These are phyloP conservation scores for Dynastes hyllus DNA, from an alignment of 2,888 invertebrate species.

Conservation along the genomic window DNA sequence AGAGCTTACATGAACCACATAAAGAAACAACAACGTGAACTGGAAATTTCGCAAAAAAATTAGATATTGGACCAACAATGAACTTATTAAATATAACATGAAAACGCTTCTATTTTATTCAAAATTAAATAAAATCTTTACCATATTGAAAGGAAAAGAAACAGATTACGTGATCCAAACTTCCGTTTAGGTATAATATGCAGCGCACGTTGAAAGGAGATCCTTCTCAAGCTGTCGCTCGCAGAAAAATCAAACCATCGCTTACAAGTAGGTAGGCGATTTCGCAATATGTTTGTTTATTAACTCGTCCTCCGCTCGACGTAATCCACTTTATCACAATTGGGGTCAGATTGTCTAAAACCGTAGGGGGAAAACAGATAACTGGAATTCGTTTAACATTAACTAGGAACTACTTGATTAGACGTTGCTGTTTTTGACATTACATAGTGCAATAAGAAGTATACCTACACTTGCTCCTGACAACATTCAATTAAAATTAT, in stretches of 20 bases:
- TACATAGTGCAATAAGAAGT: neutral
- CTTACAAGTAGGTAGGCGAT: conserved; percentile 10
- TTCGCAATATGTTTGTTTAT: conserved; percentile 12
- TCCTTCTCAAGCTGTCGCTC: conserved; percentile 5
- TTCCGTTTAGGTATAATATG: too few species aligned
- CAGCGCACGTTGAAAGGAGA: neutral
- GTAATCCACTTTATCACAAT: conserved; percentile 20
- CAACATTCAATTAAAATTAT: too few species aligned
- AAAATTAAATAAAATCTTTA: too few species aligned
- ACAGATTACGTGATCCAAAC: too few species aligned
- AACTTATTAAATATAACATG: too few species aligned
- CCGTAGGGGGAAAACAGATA: neutral
- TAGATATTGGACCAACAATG: too few species aligned
- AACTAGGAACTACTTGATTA: neutral
- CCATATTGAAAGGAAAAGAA: too few species aligned
- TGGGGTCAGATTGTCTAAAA: neutral
- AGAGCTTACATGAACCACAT: too few species aligned
- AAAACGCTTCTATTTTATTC: too few species aligned
- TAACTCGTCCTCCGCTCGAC: conserved; percentile 14
- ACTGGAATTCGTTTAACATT: neutral
- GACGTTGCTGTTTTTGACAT: conserved; percentile 4
- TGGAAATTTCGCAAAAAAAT: too few species aligned
- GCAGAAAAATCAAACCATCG: conserved; percentile 23
- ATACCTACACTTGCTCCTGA: neutral
- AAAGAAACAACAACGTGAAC: too few species aligned